Conservation (phyloP, 2,888 invertebrate genomes). For the Steinernema carpocapsae region DNA sequence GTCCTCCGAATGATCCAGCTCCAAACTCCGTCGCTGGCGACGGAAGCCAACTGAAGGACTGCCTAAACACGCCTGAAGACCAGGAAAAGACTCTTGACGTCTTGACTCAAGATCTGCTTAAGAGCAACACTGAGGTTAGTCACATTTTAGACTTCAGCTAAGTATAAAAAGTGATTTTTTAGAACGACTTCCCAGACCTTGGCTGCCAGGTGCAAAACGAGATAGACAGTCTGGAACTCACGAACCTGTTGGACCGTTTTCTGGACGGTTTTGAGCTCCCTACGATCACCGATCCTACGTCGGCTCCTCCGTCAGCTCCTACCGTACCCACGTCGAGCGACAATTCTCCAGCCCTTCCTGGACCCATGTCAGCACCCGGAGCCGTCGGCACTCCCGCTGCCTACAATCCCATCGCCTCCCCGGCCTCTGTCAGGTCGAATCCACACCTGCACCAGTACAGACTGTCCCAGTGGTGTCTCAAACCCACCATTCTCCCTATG, state of each 20-base stretch:
- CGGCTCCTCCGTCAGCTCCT: constrained; percentile 8
- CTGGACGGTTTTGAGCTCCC: background rate
- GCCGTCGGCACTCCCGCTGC: background rate
- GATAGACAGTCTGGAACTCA: background rate
- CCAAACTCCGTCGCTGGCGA: constrained; percentile 18
- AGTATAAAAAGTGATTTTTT: background rate
- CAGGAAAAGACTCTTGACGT: constrained; percentile 15
- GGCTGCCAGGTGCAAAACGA: background rate
- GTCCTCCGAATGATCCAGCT: constrained; percentile 9
- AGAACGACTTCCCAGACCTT: background rate
- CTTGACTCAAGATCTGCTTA: no score
- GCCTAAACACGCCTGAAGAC: background rate
- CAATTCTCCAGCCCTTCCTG: background rate
- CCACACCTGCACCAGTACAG: background rate
- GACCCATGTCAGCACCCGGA: constrained; percentile 18
- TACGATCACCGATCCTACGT: background rate
- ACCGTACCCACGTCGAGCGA: constrained; percentile 18
- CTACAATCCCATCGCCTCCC: background rate
- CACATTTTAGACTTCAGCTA: no score
- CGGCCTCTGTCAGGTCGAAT: background rate
- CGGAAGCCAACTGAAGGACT: constrained; percentile 17
- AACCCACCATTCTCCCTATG: constrained; percentile 12
- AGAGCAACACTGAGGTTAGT: no score
- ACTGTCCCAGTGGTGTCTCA: constrained; percentile 1
- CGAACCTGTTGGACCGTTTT: background rate